These are phyloP conservation scores for Brachypalpus laphriformis DNA, from an alignment of 2,888 invertebrate genomes.

Conservation along the genomic window DNA sequence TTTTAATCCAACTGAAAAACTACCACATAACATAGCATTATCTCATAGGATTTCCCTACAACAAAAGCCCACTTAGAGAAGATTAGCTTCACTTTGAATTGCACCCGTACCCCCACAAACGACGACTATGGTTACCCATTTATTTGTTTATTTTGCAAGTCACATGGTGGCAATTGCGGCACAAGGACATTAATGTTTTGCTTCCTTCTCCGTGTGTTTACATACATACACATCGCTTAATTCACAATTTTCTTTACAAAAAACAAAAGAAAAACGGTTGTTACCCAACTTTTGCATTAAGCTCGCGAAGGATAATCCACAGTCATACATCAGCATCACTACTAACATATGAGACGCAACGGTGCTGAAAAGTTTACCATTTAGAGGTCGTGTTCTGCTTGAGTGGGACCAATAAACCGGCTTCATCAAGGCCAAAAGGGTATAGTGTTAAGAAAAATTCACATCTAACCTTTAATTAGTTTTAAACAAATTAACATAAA, in stretches of 20 bases:
- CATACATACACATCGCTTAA: constrained; percentile 37
- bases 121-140: constrained; percentile 45
- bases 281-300: constrained; percentile 69
- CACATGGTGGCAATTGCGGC: constrained; percentile 54
- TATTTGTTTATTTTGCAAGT: constrained; percentile 53
- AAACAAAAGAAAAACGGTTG: constrained; percentile 31
- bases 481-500: constrained; percentile 81
- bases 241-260: constrained; percentile 51
- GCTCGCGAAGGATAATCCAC: constrained; percentile 54
- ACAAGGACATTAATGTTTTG: constrained; percentile 26
- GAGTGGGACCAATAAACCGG: constrained; percentile 12
- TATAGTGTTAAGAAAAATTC: constrained; percentile 28
- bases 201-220: constrained; percentile 9
- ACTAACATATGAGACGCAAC: constrained; percentile 28
- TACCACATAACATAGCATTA: constrained; percentile 44
- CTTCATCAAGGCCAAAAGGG: background rate
- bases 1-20: constrained; percentile 54
- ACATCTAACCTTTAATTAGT: constrained; percentile 79
- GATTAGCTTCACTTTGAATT: constrained; percentile 48
- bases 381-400: constrained; percentile 2
- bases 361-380: constrained; percentile 27
- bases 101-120: constrained; percentile 11
- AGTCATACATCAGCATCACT: constrained; percentile 49
- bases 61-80: constrained; percentile 57
- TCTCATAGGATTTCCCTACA: constrained; percentile 39